A percentile compares a stretch with the other conserved stretches of the same genome.
Conservation (phyloP, 2,888 invertebrate genomes). For the Heteromurus nitidus region DNA sequence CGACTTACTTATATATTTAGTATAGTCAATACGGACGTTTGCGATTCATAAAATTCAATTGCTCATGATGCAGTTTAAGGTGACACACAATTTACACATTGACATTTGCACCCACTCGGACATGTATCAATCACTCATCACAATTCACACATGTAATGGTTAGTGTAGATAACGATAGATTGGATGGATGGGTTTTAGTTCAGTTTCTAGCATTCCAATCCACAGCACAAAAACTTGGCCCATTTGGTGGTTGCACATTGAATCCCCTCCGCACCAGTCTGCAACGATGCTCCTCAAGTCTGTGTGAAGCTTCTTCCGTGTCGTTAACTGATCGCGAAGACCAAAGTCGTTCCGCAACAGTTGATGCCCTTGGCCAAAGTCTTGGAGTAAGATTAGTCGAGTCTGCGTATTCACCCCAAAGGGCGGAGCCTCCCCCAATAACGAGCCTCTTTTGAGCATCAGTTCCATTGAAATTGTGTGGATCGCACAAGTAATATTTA, state of each 20-base stretch:
- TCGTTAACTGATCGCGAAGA: conserved; percentile 75
- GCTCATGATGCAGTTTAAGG: too few relatives aligned
- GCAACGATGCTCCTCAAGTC: conserved; percentile 85
- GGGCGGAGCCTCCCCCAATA: conserved; percentile 92
- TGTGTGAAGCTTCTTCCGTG: conserved; percentile 77
- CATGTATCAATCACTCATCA: too few relatives aligned
- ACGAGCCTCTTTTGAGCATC: conserved; percentile 79
- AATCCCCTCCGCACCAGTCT: conserved; percentile 83
- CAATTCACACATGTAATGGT: too few relatives aligned
- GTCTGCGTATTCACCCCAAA: conserved; percentile 94
- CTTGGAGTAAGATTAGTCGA: conserved; percentile 79
- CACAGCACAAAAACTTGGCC: conserved; percentile 80
- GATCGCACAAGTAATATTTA: conserved; percentile 83
- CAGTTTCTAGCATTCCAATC: conserved; percentile 61
- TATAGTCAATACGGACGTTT: too few relatives aligned
- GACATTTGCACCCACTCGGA: too few relatives aligned
- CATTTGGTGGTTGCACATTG: conserved; percentile 82
- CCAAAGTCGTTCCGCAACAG: conserved; percentile 92
- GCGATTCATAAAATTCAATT: too few relatives aligned
- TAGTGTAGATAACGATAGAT: too few relatives aligned
- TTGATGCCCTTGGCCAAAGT: conserved; percentile 91
- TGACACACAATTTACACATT: too few relatives aligned
- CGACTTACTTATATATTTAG: too few relatives aligned
- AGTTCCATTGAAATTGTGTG: conserved; percentile 78
- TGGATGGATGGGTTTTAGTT: too few relatives aligned